phyloP scores from a whole-genome alignment of 2,113 vertebrate genomes.

The Melospiza melodia region DNA sequence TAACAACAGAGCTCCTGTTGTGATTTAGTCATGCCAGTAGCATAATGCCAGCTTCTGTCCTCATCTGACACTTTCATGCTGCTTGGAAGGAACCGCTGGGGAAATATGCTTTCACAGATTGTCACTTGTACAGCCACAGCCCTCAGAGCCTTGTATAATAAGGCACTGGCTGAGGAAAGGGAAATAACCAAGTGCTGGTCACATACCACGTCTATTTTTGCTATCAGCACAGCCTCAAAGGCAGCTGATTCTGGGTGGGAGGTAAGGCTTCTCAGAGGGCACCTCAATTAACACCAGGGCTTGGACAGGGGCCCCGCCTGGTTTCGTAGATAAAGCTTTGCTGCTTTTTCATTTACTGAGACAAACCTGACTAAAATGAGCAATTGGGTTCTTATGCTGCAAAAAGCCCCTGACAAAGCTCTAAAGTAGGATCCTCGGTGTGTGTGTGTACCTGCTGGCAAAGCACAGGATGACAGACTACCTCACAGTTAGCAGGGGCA shows the following conservation, averaged over 20 bases:
- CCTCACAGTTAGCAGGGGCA: neutral
- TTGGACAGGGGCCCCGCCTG: neutral
- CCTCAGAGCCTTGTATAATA: slow-evolving; percentile 11
- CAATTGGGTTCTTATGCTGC: neutral
- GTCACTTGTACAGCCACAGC: neutral
- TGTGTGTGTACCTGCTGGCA: neutral
- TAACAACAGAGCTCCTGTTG: slow-evolving; percentile 28
- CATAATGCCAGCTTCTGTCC: slow-evolving; percentile 38
- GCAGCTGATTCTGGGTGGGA: neutral
- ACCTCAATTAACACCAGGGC: slow-evolving; percentile 7
- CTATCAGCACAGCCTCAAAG: slow-evolving; percentile 35
- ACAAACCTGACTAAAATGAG: slow-evolving; percentile 17
- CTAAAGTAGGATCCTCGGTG: neutral
- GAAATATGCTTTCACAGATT: slow-evolving; percentile 51
- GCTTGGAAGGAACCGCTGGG: neutral
- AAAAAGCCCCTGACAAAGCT: neutral
- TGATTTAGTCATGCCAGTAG: slow-evolving; percentile 16
- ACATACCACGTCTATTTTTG: neutral
- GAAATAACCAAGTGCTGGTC: neutral
- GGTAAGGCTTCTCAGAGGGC: neutral
- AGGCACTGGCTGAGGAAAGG: neutral
- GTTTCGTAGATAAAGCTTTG: slow-evolving; percentile 2
- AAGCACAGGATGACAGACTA: neutral
- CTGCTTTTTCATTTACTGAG: neutral
- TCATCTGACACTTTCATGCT: slow-evolving; percentile 37